Conservation (phyloP, 2,797 vertebrate genomes). For the Tragelaphus eurycerus region DNA sequence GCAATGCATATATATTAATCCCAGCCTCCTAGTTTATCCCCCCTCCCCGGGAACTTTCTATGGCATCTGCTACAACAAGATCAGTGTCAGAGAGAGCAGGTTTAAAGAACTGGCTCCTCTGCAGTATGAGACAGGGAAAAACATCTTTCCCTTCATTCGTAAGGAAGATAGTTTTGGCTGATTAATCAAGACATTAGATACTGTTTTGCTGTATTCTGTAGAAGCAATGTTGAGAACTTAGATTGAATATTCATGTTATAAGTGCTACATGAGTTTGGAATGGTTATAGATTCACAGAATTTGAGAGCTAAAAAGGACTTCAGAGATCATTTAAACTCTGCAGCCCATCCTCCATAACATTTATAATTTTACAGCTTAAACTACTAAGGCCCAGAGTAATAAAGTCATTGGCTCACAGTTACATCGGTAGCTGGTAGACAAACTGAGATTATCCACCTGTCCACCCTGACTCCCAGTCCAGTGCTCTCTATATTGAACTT, state of each 20-base stretch:
- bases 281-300: constrained; percentile 57
- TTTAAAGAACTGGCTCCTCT: constrained; percentile 42
- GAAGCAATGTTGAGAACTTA: constrained; percentile 66
- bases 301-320: constrained; percentile 59
- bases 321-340: constrained; percentile 46
- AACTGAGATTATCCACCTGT: not conserved
- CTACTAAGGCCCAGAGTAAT: not conserved
- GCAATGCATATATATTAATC: not conserved
- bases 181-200: constrained; percentile 73
- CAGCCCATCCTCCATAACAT: constrained; percentile 21
- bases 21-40: not conserved
- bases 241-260: constrained; percentile 71
- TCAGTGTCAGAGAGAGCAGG: not conserved
- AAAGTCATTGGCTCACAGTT: not conserved
- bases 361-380: constrained; percentile 51
- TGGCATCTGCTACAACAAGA: not conserved
- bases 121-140: not conserved
- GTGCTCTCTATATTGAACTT: not conserved
- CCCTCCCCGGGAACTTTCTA: not conserved
- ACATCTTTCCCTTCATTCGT: constrained; percentile 29
- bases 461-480: not conserved
- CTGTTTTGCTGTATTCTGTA: constrained; percentile 54
- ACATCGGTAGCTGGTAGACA: not conserved
- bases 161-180: constrained; percentile 64
- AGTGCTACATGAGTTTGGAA: constrained; percentile 55